phyloP scores from a whole-genome alignment of 2,797 vertebrate species.

The Cynopterus sphinx region DNA sequence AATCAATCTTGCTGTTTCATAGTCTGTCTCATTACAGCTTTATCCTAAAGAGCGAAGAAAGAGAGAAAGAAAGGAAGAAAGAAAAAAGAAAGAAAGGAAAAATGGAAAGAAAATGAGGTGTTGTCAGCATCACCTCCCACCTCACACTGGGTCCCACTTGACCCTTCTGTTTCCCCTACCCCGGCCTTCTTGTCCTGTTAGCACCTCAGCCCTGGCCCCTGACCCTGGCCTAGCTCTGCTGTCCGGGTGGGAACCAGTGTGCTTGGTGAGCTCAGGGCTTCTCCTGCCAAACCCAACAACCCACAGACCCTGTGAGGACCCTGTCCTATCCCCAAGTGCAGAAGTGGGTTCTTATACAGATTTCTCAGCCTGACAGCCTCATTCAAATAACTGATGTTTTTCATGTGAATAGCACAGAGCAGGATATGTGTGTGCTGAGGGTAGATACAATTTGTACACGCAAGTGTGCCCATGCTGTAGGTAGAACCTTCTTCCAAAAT shows the following conservation, averaged over 20 bases:
- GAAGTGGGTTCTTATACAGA: background rate
- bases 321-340: background rate
- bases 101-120: slow-evolving; percentile 21
- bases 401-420: background rate
- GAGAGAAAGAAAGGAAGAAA: background rate
- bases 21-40: slow-evolving; percentile 73
- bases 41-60: slow-evolving; percentile 67
- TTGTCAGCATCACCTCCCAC: background rate
- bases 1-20: slow-evolving; percentile 79
- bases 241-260: background rate
- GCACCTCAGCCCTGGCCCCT: background rate
- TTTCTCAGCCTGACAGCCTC: slow-evolving; percentile 2
- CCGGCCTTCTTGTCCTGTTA: background rate
- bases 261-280: background rate
- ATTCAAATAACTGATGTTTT: background rate
- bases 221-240: background rate
- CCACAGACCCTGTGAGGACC: background rate
- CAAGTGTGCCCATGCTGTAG: no score
- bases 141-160: rapidly evolving
- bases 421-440: background rate
- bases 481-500: background rate
- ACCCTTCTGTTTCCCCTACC: background rate
- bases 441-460: background rate
- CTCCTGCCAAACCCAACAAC: background rate
- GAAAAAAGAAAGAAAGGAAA: background rate